Conservation (phyloP, 2,113 vertebrate species). For the Limanda limanda region DNA sequence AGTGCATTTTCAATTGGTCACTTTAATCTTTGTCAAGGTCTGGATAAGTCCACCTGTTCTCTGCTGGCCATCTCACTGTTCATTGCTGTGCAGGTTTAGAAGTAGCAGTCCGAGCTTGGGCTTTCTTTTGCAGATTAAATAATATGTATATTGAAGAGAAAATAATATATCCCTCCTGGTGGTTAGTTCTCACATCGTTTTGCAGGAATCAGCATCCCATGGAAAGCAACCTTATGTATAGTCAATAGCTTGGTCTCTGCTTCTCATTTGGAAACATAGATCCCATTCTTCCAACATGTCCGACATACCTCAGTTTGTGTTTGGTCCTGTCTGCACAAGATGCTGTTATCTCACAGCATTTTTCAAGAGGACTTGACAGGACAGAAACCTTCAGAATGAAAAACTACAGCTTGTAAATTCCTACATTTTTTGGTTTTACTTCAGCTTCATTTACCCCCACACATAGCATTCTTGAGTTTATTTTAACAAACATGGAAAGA, state of each 20-base stretch:
- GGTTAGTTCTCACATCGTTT: background rate
- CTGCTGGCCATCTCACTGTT: background rate
- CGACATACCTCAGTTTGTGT: constrained; percentile 48
- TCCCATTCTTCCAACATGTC: constrained; percentile 34
- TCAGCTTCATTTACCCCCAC: background rate
- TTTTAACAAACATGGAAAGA: background rate
- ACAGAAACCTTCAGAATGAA: background rate
- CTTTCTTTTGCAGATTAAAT: background rate
- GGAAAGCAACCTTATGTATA: constrained; percentile 4
- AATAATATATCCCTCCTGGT: background rate
- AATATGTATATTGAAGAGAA: background rate
- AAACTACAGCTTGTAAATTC: background rate
- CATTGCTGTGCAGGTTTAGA: background rate
- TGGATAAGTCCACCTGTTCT: constrained; percentile 1
- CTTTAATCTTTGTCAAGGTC: background rate
- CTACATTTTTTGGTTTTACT: background rate
- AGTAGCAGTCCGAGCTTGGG: background rate
- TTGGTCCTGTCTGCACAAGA: constrained; percentile 44
- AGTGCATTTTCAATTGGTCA: constrained; percentile 19
- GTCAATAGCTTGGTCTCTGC: constrained; percentile 10
- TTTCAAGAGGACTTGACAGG: background rate
- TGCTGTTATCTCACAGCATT: constrained; percentile 37
- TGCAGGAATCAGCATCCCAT: constrained; percentile 1
- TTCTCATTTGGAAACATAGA: constrained; percentile 12
- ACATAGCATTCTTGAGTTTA: background rate